Percentiles rank a stretch among this genome's conserved stretches.
Conservation (phyloP, 2,888 invertebrate genomes). For the Calameuta pallipes region DNA sequence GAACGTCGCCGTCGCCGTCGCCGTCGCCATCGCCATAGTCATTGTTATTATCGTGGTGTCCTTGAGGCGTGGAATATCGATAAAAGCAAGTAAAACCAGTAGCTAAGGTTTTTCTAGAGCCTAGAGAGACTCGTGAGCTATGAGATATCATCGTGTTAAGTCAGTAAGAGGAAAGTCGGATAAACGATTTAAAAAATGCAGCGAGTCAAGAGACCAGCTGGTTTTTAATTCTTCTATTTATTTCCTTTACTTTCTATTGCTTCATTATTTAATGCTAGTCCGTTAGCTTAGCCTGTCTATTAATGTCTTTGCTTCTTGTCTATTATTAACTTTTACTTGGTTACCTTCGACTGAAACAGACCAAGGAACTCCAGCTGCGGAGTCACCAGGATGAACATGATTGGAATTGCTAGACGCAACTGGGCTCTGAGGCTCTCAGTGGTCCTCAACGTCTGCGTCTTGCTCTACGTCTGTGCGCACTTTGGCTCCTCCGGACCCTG, state of each 20-base stretch:
- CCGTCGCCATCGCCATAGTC: neutral
- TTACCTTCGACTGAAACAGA: neutral
- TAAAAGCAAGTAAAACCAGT: neutral
- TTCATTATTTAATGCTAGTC: neutral
- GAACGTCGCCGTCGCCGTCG: neutral
- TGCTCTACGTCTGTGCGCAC: constrained; percentile 79
- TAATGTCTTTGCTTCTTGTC: neutral
- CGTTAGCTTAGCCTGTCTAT: neutral
- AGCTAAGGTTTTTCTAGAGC: neutral
- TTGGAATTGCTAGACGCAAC: constrained; percentile 72
- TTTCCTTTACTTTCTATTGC: neutral
- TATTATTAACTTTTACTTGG: neutral
- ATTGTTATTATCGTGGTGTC: neutral
- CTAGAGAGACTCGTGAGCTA: neutral
- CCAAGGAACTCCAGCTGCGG: neutral
- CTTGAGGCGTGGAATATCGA: neutral
- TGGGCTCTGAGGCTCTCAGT: constrained; percentile 81
- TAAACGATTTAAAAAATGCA: neutral
- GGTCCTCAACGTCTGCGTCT: constrained; percentile 78
- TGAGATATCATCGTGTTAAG: neutral
- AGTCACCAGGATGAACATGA: constrained; percentile 42
- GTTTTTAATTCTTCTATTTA: neutral
- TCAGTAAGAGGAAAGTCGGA: neutral
- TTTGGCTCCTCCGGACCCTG: constrained; percentile 65
- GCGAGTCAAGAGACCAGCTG: neutral